These are phyloP conservation scores for Calliphora vicina DNA, from an alignment of 1,140 invertebrate genomes.

Conservation along the genomic window DNA sequence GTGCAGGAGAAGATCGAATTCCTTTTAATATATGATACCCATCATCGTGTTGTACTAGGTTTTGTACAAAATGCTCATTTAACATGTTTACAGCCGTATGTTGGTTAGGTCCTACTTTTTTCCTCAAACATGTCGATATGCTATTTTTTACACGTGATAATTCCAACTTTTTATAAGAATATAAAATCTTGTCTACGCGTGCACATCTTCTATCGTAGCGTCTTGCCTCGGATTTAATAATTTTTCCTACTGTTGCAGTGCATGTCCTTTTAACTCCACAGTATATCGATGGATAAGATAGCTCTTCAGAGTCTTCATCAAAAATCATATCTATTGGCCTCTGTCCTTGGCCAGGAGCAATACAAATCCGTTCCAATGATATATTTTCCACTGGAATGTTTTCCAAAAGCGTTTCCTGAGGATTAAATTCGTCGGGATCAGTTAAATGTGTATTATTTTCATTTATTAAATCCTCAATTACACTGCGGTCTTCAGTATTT, in stretches of 20 bases:
- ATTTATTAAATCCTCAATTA: neutral
- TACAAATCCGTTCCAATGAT: neutral
- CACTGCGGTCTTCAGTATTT: neutral
- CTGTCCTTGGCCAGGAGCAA: slow-evolving; percentile 27
- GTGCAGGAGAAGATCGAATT: slow-evolving; percentile 42
- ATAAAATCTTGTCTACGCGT: slow-evolving; percentile 22
- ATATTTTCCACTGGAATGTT: slow-evolving; percentile 27
- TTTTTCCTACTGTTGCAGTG: neutral
- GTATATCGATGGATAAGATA: slow-evolving; percentile 23
- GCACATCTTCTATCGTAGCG: neutral
- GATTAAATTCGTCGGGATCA: neutral
- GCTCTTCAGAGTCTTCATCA: slow-evolving; percentile 34
- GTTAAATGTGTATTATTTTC: too few relatives aligned
- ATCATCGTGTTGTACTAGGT: slow-evolving; percentile 41
- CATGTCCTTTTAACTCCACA: slow-evolving; percentile 18
- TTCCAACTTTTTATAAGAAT: slow-evolving; percentile 21
- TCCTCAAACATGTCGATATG: slow-evolving; percentile 25
- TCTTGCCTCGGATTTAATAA: slow-evolving; percentile 16
- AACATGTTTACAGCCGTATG: slow-evolving; percentile 11
- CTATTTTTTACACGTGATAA: slow-evolving; percentile 10
- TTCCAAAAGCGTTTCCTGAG: slow-evolving; percentile 27
- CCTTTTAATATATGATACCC: slow-evolving; percentile 43
- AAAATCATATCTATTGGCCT: slow-evolving; percentile 8
- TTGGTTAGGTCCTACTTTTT: neutral
- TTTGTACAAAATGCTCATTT: slow-evolving; percentile 14